Base-by-base conservation (phyloP, 2,113 vertebrate species). In the Zapus hudsonius region DNA sequence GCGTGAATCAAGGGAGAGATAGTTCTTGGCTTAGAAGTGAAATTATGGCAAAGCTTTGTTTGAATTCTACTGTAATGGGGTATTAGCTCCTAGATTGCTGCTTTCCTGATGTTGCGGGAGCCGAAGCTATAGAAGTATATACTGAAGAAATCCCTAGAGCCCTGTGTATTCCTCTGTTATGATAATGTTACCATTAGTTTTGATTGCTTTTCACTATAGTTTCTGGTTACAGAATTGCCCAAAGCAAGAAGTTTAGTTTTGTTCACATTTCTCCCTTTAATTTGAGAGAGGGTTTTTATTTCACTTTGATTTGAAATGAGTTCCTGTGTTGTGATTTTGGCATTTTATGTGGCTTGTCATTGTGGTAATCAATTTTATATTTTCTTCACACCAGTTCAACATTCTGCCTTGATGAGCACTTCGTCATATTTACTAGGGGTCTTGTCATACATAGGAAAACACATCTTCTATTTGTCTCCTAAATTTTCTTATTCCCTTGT, bases 401-500 rank as follows among this genome's bases (percentile, higher is more conserved):
- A 76, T 96, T 97, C 81, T 96, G 93, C 74, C 87, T 81, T 88
- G 90, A 97, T 73, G 84, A 97, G 94, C 72, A 97, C 91, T 97
- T 97, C 96, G 8, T 97, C 94, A 94, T 97, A 97, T 97, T 98
- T 97, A 96, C 95, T 95, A 84, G 47, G 70, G 75, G n/a, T 96
- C 92, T 95, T 97, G 93, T 96, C 59, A 61, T 96, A 96, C 93
- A 93, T 87, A 94, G 89, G 90, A 97, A 93, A 97, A 96, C 57
- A 44, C n/a, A 97, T 96, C 93, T 80, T 97, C 95, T 97, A 95
- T 98, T 97, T 97, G 93, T 96, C 92, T 96, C 95, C 93, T 97
- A 96, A 96, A 97, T 97, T 98, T 97, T 97, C 79, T 96, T 96
- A 97, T 93, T 84, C 95, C 94, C 95, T 97, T 97, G 92, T 97